A percentile compares a stretch with the other conserved stretches of the same genome.
These are phyloP conservation scores for Zaprionus lachaisei DNA, from an alignment of 1,140 invertebrate species.

Conservation along the genomic window DNA sequence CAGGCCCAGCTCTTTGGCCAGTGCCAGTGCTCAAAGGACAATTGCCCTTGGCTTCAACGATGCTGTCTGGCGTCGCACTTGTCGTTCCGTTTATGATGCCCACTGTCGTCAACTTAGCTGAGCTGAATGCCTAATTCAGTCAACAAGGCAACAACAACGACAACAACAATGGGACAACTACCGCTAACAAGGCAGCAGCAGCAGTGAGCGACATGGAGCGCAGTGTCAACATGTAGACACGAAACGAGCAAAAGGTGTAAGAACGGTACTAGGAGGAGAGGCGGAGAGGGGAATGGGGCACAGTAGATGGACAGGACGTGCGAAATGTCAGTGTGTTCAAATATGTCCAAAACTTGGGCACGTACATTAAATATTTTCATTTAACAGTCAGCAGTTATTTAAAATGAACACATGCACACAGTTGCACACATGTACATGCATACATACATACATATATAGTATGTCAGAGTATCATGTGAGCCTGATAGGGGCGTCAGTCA, in stretches of 20 bases:
- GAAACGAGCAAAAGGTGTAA: background rate
- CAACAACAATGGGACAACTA: slow-evolving; percentile 33
- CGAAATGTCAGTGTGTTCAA: slow-evolving; percentile 54
- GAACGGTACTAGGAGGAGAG: background rate
- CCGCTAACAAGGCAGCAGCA: slow-evolving; percentile 2
- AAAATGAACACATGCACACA: slow-evolving; percentile 57
- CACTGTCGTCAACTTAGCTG: slow-evolving; percentile 46
- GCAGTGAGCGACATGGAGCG: slow-evolving; percentile 5
- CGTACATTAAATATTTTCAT: slow-evolving; percentile 79
- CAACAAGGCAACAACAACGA: slow-evolving; percentile 33
- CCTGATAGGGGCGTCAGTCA: slow-evolving; percentile 13
- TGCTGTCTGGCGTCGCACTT: slow-evolving; percentile 33
- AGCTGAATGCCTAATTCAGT: slow-evolving; percentile 63
- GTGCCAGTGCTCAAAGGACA: slow-evolving; percentile 53
- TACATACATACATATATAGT: background rate
- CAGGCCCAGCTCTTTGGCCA: background rate
- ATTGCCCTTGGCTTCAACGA: slow-evolving; percentile 43
- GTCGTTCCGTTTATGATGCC: slow-evolving; percentile 24
- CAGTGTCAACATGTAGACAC: slow-evolving; percentile 1
- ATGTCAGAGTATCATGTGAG: slow-evolving; percentile 26
- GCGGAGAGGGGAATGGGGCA: background rate
- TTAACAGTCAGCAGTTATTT: slow-evolving; percentile 77
- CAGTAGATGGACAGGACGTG: slow-evolving; percentile 24
- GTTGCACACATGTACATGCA: background rate
- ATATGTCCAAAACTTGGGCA: slow-evolving; percentile 51